phyloP scores from a whole-genome alignment of 1,140 invertebrate genomes.

The Ceratitis capitata region DNA sequence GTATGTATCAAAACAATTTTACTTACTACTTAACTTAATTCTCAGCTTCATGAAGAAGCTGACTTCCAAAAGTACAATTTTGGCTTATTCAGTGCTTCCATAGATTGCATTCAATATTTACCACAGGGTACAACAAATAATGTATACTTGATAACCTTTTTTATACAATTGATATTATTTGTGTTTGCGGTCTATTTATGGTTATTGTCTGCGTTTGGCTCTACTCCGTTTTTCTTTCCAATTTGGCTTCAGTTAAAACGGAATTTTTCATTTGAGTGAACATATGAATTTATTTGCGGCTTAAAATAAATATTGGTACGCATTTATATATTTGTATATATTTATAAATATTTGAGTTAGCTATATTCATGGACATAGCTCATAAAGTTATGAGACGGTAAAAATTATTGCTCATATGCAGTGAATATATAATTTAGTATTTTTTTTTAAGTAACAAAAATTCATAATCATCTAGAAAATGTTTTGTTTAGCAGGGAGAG shows the following conservation, averaged over 20 bases:
- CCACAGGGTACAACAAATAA: not conserved
- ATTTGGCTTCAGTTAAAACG: not conserved
- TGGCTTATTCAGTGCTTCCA: no score
- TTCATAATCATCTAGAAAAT: no score
- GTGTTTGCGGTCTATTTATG: not conserved
- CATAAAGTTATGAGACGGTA: no score
- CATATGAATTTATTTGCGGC: not conserved
- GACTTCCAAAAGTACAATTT: no score
- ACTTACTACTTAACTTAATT: no score
- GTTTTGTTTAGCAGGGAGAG: no score
- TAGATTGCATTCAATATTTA: not conserved
- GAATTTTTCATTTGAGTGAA: not conserved
- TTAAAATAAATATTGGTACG: not conserved
- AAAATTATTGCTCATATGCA: no score
- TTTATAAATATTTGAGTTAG: not conserved
- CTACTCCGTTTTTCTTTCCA: not conserved
- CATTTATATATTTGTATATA: not conserved
- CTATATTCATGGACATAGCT: no score
- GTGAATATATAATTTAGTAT: no score
- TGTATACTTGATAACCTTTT: not conserved
- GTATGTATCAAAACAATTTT: no score
- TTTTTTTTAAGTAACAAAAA: no score
- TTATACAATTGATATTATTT: not conserved
- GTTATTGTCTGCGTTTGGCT: not conserved
- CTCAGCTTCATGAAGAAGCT: no score